Conservation (phyloP, 2,888 invertebrate genomes). For the Arctia plantaginis region DNA sequence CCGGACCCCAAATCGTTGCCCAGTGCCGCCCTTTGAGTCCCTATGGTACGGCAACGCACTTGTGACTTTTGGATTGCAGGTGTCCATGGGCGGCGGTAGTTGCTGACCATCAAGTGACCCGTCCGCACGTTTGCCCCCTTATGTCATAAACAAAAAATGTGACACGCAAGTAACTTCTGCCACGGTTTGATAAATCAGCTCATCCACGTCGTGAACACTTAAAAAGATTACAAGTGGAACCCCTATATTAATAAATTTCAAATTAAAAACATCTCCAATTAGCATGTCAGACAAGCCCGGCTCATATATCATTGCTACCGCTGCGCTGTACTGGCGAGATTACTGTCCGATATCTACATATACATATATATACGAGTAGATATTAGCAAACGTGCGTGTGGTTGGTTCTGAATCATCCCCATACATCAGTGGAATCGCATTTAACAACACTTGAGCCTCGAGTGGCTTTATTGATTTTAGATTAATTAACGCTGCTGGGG, state of each 20-base stretch:
- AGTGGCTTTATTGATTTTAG: conserved; percentile 58
- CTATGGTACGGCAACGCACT: too few species aligned
- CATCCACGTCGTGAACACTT: neutral
- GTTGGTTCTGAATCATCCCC: conserved; percentile 31
- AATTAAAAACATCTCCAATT: conserved; percentile 14
- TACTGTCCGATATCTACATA: conserved; percentile 6
- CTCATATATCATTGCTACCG: neutral
- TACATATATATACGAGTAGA: neutral
- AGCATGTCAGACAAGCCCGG: conserved; percentile 7
- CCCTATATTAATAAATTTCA: conserved; percentile 3
- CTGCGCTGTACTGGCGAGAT: conserved; percentile 10
- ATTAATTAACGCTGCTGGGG: conserved; percentile 54
- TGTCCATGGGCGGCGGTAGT: too few species aligned
- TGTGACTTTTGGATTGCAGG: too few species aligned
- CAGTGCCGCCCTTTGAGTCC: too few species aligned
- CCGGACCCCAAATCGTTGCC: too few species aligned
- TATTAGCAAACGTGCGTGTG: conserved; percentile 4
- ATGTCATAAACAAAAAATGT: too few species aligned
- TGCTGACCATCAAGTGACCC: too few species aligned
- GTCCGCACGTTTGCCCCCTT: too few species aligned
- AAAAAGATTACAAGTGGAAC: neutral
- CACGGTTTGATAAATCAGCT: neutral
- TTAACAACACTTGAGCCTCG: conserved; percentile 38
- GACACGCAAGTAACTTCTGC: too few species aligned
- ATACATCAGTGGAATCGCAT: conserved; percentile 32